Base-by-base conservation (phyloP, 2,797 vertebrate species). In the Siniperca undulata region DNA sequence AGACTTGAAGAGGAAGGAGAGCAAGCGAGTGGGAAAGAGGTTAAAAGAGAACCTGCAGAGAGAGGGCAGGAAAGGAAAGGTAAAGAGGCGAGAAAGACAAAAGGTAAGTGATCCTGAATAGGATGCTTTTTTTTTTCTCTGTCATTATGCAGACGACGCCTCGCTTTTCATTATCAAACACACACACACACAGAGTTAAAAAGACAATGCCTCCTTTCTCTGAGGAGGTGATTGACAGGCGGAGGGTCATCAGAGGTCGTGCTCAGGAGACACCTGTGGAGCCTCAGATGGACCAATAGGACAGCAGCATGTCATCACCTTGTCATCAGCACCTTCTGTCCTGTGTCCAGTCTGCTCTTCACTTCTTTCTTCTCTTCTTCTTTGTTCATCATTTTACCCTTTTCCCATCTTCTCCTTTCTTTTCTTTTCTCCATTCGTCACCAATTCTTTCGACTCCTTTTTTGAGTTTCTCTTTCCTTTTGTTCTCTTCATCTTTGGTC, bases 121-220 rank as follows among this genome's bases (percentile, higher is more conserved):
- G 7, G 12, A 22, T 6, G 30, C 12, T 38, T 72, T 13, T 22
- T 22, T 53, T 14, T 44, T 24, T 69, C 22, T 52, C 0, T 6
- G 6, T 42, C 67, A 0, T 34, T 86, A 85, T 81, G 83, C 83
- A 81, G 82, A 89, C 0, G 78, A 88, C 30, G 8, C 69, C 61
- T 53, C 53, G 13, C 27, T 86, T 22, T 87, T 68, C 42, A 70
- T 83, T 19, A 50, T 3, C 42, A 64, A 64, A 58, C 44, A 69
- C 16, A 38, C 69, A 27, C 36, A 27, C 36, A 67, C 65, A 78
- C 52, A 50, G 22, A 69, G 30, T 42, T 66, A 70, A 12, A 70
- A 55, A 86, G n/a, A 94, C 92, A 94, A 92, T 81, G 89, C 61
- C 62, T 56, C 70, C 88, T 92, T 93, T 95, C 92, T 94, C 74